Evolutionary conservation across 1,140 invertebrate species (phyloP).

Genomic region (Hycleus phaleratus): DNA sequence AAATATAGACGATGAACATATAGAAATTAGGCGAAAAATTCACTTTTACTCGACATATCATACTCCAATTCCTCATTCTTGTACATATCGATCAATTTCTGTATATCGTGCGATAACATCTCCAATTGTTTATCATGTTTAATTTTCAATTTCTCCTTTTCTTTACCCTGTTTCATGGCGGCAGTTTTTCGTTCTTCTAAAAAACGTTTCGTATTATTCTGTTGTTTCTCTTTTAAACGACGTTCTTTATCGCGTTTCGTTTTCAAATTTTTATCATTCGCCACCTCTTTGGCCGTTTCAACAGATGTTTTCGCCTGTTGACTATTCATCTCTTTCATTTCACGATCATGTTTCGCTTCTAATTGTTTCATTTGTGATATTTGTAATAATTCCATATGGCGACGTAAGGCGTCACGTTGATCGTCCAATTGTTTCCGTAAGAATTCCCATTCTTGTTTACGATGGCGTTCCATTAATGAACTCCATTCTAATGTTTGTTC

Average conservation of each 20-base stretch:
- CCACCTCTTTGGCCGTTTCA: conserved; percentile 89
- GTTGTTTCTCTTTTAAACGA: conserved; percentile 88
- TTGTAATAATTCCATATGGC: conserved; percentile 81
- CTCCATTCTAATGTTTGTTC: conserved; percentile 94
- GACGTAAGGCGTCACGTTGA: conserved; percentile 76
- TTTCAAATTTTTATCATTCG: conserved; percentile 92
- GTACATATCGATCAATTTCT: conserved; percentile 90
- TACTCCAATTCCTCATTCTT: conserved; percentile 91
- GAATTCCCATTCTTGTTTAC: conserved; percentile 86
- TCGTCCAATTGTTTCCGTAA: conserved; percentile 75
- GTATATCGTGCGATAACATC: conserved; percentile 82
- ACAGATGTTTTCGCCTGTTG: conserved; percentile 93
- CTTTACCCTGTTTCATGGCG: conserved; percentile 84
- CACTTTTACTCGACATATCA: conserved; percentile 79
- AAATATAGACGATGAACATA: too few relatives aligned
- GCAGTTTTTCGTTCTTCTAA: conserved; percentile 90
- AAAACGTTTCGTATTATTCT: conserved; percentile 98
- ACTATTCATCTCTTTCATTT: conserved; percentile 94
- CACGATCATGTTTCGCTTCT: conserved; percentile 81
- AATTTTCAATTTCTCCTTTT: conserved; percentile 88
- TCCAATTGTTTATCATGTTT: conserved; percentile 89
- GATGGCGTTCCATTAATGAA: conserved; percentile 77
- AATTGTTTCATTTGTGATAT: conserved; percentile 82
- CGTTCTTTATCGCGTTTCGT: conserved; percentile 97
- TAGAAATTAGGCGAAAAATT: conserved; percentile 71